Evolutionary conservation across 2,113 vertebrate species (phyloP), one percentile per base, ranked within the genome.

Genomic region (Donacobius atricapilla): DNA sequence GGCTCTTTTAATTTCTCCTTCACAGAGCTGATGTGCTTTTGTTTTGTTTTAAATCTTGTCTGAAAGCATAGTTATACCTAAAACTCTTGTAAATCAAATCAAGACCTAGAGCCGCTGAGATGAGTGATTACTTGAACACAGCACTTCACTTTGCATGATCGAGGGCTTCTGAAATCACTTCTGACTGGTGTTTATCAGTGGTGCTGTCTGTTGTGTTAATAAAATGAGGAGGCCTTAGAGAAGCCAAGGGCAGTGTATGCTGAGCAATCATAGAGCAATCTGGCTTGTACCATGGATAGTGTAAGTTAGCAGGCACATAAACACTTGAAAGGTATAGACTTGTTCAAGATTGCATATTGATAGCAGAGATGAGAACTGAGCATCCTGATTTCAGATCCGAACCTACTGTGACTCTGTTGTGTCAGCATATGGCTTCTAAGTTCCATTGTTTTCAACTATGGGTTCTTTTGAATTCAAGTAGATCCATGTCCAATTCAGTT

Each of bases 241-340:
- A 39, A 89, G 35, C 66, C 53, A n/a, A 78, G 61, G 22, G 8
- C 9, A 1, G 1, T 19, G 28, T 53, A 22, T 31, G 28, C 63
- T 90, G 37, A 72, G 4, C 66, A 76, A 53, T 39, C 35, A 27
- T 3, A 9, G 10, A 72, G 30, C 19, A 19, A 16, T 25, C 18
- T 53, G 11, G 40, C 40, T 70, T 60, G 21, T 33, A 6, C 21
- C 1, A 0, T 10, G 45, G 14, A 3, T 6, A 35, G 40, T 11
- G 15, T 45, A 40, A 57, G 18, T 61, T 56, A 75, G 33, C 28
- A 56, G 83, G 48, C 54, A 42, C 0, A 0, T 20, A 20, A 93
- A 69, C 11, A 6, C 0, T 1, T 44, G 50, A 54, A 51, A 40
- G 57, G 8, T 20, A 10, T 3, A 54, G 14, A 35, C 15, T 79